phyloP scores from a whole-genome alignment of 2,113 vertebrate species.

The Salvator merianae region DNA sequence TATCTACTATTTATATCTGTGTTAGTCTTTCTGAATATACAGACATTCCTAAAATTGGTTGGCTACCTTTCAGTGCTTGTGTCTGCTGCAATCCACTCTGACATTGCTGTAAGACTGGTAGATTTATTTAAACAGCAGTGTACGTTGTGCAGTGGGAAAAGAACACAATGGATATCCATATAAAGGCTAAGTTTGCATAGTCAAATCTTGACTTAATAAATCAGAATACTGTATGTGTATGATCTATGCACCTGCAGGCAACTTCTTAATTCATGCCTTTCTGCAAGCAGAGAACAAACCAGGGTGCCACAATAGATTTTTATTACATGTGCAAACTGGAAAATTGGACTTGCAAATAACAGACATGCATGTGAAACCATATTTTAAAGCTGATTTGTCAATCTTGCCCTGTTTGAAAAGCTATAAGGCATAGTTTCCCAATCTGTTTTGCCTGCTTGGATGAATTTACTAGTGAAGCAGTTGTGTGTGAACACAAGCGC shows the following conservation, averaged over 20 bases:
- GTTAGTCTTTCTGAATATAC: conserved; percentile 60
- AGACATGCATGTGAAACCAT: neutral
- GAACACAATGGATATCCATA: neutral
- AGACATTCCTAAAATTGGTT: conserved; percentile 57
- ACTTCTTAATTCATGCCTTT: neutral
- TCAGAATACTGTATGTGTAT: neutral
- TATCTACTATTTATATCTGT: conserved; percentile 61
- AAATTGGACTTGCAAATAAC: neutral
- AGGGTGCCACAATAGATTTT: neutral
- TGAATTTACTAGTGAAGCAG: neutral
- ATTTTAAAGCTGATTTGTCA: neutral
- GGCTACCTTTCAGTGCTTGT: conserved; percentile 53
- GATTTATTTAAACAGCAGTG: conserved; percentile 39
- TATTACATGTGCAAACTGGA: neutral
- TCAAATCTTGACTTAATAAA: neutral
- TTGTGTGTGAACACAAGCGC: neutral
- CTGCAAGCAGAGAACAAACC: neutral
- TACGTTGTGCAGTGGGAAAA: neutral
- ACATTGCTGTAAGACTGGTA: conserved; percentile 50
- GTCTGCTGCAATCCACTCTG: conserved; percentile 63
- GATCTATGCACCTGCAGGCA: neutral
- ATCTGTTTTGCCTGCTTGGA: neutral
- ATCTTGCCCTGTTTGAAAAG: neutral
- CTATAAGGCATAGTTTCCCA: neutral
- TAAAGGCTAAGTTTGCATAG: neutral